These are phyloP conservation scores for Nibea coibor DNA, from an alignment of 2,113 vertebrate species.

Conservation along the genomic window DNA sequence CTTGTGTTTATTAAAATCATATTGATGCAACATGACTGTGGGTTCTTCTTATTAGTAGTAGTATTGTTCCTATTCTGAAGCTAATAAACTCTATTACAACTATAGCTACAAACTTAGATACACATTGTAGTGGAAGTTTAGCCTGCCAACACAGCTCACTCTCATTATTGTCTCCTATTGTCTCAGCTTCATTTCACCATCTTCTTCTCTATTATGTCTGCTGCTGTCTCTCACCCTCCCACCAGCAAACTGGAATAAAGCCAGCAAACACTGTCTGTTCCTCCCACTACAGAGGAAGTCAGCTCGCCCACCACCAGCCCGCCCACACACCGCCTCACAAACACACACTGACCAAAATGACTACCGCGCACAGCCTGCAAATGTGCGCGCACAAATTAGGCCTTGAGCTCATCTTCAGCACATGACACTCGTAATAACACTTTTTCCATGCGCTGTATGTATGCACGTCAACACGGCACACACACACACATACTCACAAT, in stretches of 20 bases:
- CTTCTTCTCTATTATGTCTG: conserved; percentile 33
- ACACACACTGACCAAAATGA: conserved; percentile 1
- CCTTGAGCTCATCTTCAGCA: conserved; percentile 21
- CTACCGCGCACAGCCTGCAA: not conserved
- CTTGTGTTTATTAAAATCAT: not conserved
- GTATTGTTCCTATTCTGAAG: not conserved
- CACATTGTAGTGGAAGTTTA: conserved; percentile 12
- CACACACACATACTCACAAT: not conserved
- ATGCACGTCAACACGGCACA: conserved; percentile 10
- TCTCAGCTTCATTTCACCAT: conserved; percentile 47
- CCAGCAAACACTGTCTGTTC: conserved; percentile 71
- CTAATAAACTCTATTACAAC: not conserved
- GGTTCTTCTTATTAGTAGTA: not conserved
- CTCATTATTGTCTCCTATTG: conserved; percentile 48
- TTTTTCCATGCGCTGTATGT: not conserved
- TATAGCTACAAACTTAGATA: not conserved
- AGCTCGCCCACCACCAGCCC: conserved; percentile 52
- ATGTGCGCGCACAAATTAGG: conserved; percentile 42
- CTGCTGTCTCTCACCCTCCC: conserved; percentile 66
- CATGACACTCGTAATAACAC: conserved; percentile 26
- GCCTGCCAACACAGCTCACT: conserved; percentile 24
- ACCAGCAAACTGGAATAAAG: conserved; percentile 58
- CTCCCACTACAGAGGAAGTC: conserved; percentile 69
- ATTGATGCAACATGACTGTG: not conserved
- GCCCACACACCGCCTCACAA: conserved; percentile 24